Percentiles rank a stretch among this genome's conserved stretches.
Conservation (phyloP, 1,140 invertebrate species). For the Drepana arcuata region DNA sequence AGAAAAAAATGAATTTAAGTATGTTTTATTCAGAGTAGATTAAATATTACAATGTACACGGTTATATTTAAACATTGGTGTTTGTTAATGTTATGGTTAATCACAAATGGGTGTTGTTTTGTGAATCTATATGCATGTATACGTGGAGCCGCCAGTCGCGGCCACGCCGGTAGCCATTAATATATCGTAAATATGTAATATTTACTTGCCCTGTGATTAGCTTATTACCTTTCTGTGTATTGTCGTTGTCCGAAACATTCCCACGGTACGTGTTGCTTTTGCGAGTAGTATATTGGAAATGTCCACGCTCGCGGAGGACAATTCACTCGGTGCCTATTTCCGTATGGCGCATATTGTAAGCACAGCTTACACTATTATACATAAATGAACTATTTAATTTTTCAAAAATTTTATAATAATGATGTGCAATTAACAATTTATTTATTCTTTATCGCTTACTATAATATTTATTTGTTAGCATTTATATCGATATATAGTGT, state of each 20-base stretch:
- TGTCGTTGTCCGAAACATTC: conserved; percentile 57
- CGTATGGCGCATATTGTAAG: conserved; percentile 31
- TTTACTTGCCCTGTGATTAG: conserved; percentile 61
- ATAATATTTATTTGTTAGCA: conserved; percentile 67
- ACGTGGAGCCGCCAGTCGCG: too few relatives aligned
- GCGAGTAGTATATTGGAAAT: conserved; percentile 17
- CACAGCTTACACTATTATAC: conserved; percentile 40
- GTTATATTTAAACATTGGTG: conserved; percentile 39
- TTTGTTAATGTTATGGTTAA: conserved; percentile 53
- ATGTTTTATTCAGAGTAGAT: conserved; percentile 43
- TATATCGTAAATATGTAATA: conserved; percentile 56
- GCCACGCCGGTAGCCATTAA: conserved; percentile 33
- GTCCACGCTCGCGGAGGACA: conserved; percentile 10
- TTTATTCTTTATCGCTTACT: conserved; percentile 63
- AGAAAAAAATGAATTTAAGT: conserved; percentile 49
- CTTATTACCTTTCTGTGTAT: conserved; percentile 47
- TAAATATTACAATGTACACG: conserved; percentile 42
- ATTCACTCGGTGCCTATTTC: conserved; percentile 37
- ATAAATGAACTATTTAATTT: conserved; percentile 38
- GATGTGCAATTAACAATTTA: conserved; percentile 65
- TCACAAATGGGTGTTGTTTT: conserved; percentile 48
- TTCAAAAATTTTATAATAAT: conserved; percentile 54
- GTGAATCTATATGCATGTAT: conserved; percentile 35
- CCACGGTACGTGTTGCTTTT: conserved; percentile 37
- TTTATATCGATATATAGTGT: conserved; percentile 45